A percentile compares a stretch with the other conserved stretches of the same genome.
These are phyloP conservation scores for Megaceryle torquata DNA, from an alignment of 2,113 vertebrate species.

Conservation along the genomic window DNA sequence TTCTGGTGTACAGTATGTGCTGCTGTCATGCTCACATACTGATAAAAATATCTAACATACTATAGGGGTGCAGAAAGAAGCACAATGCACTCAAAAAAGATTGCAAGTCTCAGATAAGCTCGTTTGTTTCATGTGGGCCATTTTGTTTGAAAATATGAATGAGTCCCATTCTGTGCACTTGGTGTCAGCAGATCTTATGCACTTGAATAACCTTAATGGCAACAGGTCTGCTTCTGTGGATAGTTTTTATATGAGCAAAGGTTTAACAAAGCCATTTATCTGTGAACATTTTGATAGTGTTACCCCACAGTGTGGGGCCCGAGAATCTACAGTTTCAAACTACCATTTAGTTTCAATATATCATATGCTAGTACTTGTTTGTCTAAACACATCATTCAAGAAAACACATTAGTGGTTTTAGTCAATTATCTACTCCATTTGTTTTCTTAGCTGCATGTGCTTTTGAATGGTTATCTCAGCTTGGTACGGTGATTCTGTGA, in stretches of 20 bases:
- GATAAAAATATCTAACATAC: not conserved
- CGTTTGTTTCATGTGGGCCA: not conserved
- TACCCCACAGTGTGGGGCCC: not conserved
- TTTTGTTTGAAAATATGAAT: not conserved
- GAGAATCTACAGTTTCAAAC: conserved; percentile 13
- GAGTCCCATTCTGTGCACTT: not conserved
- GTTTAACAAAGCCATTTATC: conserved; percentile 40
- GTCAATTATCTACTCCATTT: conserved; percentile 58
- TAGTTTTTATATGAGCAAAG: not conserved
- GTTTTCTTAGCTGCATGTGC: conserved; percentile 42
- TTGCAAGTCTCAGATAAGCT: not conserved
- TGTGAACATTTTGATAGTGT: not conserved
- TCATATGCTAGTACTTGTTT: conserved; percentile 37
- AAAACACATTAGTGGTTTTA: conserved; percentile 51
- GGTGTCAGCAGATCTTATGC: not conserved
- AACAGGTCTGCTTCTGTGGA: not conserved
- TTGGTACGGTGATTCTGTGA: conserved; percentile 33
- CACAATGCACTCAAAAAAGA: not conserved
- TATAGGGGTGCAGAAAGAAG: not conserved
- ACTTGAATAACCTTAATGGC: not conserved
- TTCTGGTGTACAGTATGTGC: not conserved
- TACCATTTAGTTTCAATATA: conserved; percentile 27
- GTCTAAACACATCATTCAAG: conserved; percentile 50
- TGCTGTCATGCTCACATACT: not conserved
- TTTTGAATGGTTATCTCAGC: conserved; percentile 44